phyloP scores from a whole-genome alignment of 1,140 invertebrate species.

The Cepaea nemoralis region DNA sequence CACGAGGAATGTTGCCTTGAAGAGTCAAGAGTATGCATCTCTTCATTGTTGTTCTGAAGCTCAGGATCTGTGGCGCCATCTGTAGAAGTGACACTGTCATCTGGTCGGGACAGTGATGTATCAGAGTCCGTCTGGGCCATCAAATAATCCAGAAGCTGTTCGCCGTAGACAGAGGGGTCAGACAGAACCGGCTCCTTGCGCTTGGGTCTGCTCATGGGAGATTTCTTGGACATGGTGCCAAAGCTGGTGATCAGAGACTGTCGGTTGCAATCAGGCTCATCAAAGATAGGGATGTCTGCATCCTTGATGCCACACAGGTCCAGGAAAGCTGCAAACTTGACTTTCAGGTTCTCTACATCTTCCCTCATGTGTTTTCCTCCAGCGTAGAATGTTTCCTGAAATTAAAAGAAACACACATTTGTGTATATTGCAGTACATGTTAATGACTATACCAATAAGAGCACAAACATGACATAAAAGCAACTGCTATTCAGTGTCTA shows the following conservation, averaged over 20 bases:
- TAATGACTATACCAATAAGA: too few species aligned
- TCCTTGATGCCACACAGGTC: constrained; percentile 19
- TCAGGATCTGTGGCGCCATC: not conserved
- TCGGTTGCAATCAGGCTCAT: not conserved
- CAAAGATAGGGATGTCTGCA: constrained; percentile 17
- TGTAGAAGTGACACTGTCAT: not conserved
- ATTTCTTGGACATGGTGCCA: constrained; percentile 18
- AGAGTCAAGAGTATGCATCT: not conserved
- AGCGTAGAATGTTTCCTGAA: not conserved
- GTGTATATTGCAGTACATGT: too few species aligned
- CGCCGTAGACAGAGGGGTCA: constrained; percentile 2
- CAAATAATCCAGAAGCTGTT: constrained; percentile 7
- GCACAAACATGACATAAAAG: too few species aligned
- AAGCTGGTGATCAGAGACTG: constrained; percentile 24
- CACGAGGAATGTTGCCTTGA: too few species aligned
- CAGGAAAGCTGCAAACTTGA: constrained; percentile 8
- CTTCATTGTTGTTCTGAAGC: not conserved
- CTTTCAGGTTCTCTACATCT: not conserved
- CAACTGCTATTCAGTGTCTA: too few species aligned
- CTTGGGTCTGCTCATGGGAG: not conserved
- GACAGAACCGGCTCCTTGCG: not conserved
- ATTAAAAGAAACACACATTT: not conserved
- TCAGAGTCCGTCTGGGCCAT: not conserved
- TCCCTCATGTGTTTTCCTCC: not conserved
- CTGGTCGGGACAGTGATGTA: not conserved